Conservation (phyloP, 2,113 vertebrate species). For the Cochlearius cochlearius region DNA sequence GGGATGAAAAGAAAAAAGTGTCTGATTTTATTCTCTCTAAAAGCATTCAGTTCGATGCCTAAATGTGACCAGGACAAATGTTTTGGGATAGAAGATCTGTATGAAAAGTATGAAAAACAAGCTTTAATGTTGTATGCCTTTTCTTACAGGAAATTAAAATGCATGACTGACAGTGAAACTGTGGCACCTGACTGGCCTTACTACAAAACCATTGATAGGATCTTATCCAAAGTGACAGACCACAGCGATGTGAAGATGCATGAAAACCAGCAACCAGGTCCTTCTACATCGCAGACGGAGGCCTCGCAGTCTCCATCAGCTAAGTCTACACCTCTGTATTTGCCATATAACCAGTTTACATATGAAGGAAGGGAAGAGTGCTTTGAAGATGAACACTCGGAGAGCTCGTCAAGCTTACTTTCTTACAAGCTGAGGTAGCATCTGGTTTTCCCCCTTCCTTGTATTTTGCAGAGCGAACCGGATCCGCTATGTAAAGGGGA, state of each 20-base stretch:
- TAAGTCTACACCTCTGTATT: slow-evolving; percentile 83
- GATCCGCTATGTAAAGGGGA: not conserved
- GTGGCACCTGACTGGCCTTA: slow-evolving; percentile 92
- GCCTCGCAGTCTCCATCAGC: slow-evolving; percentile 81
- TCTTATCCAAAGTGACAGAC: slow-evolving; percentile 89
- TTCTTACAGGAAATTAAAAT: slow-evolving; percentile 88
- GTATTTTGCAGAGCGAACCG: not conserved
- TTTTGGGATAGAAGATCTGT: not conserved
- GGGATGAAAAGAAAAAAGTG: not conserved
- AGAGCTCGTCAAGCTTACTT: slow-evolving; percentile 77
- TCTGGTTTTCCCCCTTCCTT: not conserved
- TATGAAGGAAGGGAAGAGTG: slow-evolving; percentile 91
- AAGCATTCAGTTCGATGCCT: not conserved
- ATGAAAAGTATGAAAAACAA: slow-evolving; percentile 1
- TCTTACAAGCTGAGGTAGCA: slow-evolving; percentile 81
- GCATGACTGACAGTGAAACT: slow-evolving; percentile 80
- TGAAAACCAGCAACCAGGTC: slow-evolving; percentile 82
- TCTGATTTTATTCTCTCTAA: not conserved
- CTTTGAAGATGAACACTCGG: slow-evolving; percentile 81
- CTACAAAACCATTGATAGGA: slow-evolving; percentile 93
- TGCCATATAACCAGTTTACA: slow-evolving; percentile 92
- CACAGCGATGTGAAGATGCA: slow-evolving; percentile 81
- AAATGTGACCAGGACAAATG: not conserved
- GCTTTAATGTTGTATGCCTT: slow-evolving; percentile 62
- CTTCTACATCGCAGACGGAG: slow-evolving; percentile 87